Percentiles rank a stretch among this genome's conserved stretches.
phyloP scores from a whole-genome alignment of 2,113 vertebrate species.

The Grallaria varia region DNA sequence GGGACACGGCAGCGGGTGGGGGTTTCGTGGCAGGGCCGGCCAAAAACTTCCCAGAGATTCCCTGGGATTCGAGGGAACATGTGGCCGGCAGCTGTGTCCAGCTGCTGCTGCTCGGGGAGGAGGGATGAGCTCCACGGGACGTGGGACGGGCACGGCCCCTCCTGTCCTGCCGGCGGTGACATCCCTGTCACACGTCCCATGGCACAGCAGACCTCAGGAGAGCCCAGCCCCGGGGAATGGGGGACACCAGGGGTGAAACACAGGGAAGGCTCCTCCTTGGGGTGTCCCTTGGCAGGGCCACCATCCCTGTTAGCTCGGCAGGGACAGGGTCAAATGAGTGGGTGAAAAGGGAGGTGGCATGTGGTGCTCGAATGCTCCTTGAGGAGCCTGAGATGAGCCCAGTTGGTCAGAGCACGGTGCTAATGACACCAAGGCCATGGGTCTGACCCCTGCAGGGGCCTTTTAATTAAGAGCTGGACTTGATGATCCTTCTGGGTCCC shows the following conservation, averaged over 20 bases:
- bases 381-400: not conserved
- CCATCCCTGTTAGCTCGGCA: fast-evolving
- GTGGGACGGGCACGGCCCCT: fast-evolving
- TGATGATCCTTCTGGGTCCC: not conserved
- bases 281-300: not conserved
- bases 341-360: not conserved
- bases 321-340: fast-evolving
- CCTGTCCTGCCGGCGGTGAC: fast-evolving
- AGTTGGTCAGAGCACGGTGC: not conserved
- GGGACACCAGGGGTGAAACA: not conserved
- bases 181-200: fast-evolving
- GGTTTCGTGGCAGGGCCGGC: not conserved
- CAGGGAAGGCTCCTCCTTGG: fast-evolving
- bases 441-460: not conserved
- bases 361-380: not conserved
- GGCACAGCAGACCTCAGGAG: not conserved
- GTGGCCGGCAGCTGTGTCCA: not conserved
- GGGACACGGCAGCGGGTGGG: not conserved
- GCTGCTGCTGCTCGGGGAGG: not conserved
- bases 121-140: fast-evolving
- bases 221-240: fast-evolving
- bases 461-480: not conserved
- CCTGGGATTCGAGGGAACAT: not conserved
- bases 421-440: not conserved
- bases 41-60: not conserved